Base-by-base conservation (phyloP, 1,140 invertebrate genomes). In the Arion vulgaris region DNA sequence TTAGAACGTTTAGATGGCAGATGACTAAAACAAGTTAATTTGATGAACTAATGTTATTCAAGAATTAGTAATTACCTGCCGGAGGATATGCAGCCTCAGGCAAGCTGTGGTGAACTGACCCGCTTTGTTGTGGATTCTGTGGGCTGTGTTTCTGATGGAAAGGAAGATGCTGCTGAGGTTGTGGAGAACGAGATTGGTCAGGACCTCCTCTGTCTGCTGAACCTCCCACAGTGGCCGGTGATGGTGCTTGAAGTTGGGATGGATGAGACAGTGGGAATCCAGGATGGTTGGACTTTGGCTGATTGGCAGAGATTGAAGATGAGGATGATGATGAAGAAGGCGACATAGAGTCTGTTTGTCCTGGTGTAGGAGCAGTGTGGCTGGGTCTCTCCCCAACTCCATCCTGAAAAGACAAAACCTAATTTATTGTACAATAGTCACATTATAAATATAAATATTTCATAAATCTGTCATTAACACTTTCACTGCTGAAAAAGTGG, bases 161-260 rank as follows among this genome's bases (percentile, higher is more conserved):
- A n/a, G 41, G 36, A 26, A 66, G 77, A 32, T 69, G 79, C 34
- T 77, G 74, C 69, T 72, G 69, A 36, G 80, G 80, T 66, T 87
- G 86, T 4, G 85, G 84, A 41, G 83, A 84, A 41, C 84, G 86
- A 41, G 83, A 83, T 66, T 84, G 83, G 72, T 84, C 83, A 32
- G 76, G 41, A 28, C 38, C 49, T 57, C 83, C 81, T 26, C 23
- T 49, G 13, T 36, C 32, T 45, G 2, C 75, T 41, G 11, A 45
- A 1, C 19, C 38, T 15, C 75, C 76, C 36, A 15, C 34, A 11
- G 66, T 32, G 11, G 19, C 38, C 17, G 34, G 78, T 23, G 78
- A 36, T 38, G 66, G 66, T 2, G 68, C 78, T 11, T 69, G 62
- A 0, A 80, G 62, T 51, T 80, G 78, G 28, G 78, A 80, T 1